Evolutionary conservation across 2,113 vertebrate genomes (phyloP).

Genomic region (Tricholaema leucomelas): DNA sequence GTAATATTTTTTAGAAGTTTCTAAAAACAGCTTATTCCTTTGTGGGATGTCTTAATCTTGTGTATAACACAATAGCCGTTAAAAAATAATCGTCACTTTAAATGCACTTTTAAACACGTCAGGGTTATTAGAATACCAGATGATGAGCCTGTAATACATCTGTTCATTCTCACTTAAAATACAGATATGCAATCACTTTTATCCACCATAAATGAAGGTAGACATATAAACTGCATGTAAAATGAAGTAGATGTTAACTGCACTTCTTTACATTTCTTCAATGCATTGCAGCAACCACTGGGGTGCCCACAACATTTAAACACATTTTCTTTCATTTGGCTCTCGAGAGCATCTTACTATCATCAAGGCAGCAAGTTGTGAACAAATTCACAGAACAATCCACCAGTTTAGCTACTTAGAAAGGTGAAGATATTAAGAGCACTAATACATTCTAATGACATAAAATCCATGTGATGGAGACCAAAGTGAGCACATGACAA

Average conservation of each 20-base stretch:
- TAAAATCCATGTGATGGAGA: conserved; percentile 11
- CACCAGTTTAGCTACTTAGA: background rate
- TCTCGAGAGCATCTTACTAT: background rate
- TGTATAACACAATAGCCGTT: background rate
- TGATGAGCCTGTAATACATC: background rate
- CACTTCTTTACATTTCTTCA: background rate
- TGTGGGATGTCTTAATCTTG: background rate
- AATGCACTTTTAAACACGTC: background rate
- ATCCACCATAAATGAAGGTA: background rate
- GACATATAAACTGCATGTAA: background rate
- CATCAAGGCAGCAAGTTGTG: background rate
- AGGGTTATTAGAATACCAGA: background rate
- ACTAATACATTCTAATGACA: conserved; percentile 1
- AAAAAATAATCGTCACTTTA: background rate
- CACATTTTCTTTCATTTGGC: background rate
- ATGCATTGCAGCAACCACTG: background rate
- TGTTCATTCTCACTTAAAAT: conserved; percentile 9
- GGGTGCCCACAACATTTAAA: background rate
- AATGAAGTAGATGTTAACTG: background rate
- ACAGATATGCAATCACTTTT: background rate
- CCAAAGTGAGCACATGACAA: background rate
- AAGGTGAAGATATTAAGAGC: conserved; percentile 17
- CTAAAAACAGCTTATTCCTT: background rate
- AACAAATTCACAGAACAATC: conserved; percentile 9
- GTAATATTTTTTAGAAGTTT: background rate